Percentiles rank a stretch among this genome's conserved stretches.
These are phyloP conservation scores for Coptodon rendalli DNA, from an alignment of 2,113 vertebrate genomes.

Conservation along the genomic window DNA sequence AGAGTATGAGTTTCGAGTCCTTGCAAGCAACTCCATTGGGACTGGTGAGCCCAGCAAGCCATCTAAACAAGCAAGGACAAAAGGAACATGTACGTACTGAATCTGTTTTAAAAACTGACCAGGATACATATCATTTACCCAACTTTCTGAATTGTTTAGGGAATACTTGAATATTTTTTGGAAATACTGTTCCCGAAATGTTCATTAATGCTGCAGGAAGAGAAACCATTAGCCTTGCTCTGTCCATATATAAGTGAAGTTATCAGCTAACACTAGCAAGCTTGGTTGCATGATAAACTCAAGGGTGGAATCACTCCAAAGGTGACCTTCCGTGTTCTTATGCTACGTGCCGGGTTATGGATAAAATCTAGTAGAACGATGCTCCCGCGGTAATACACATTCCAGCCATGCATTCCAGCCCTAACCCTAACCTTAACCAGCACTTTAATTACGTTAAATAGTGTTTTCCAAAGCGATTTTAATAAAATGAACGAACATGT, in stretches of 20 bases:
- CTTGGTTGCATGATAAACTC: background rate
- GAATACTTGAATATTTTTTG: background rate
- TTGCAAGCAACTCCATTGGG: constrained; percentile 89
- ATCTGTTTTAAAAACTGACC: background rate
- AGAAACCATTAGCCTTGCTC: background rate
- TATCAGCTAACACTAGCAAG: background rate
- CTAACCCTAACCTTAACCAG: background rate
- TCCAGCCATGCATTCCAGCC: background rate
- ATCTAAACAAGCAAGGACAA: constrained; percentile 88
- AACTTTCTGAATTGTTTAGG: background rate
- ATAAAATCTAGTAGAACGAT: background rate
- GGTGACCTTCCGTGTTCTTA: background rate
- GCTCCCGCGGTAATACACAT: background rate
- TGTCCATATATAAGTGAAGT: background rate
- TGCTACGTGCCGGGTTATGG: rapidly evolving
- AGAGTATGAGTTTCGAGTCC: constrained; percentile 91
- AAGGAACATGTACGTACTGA: constrained; percentile 85
- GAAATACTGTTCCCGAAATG: background rate
- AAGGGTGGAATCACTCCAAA: background rate
- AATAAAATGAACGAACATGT: background rate
- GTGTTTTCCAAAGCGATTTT: background rate
- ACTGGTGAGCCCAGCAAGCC: constrained; percentile 92
- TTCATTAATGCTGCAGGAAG: background rate
- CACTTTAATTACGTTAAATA: background rate
- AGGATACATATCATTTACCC: background rate